Conservation (phyloP, 2,888 invertebrate species). For the Loripinus fragilis region DNA sequence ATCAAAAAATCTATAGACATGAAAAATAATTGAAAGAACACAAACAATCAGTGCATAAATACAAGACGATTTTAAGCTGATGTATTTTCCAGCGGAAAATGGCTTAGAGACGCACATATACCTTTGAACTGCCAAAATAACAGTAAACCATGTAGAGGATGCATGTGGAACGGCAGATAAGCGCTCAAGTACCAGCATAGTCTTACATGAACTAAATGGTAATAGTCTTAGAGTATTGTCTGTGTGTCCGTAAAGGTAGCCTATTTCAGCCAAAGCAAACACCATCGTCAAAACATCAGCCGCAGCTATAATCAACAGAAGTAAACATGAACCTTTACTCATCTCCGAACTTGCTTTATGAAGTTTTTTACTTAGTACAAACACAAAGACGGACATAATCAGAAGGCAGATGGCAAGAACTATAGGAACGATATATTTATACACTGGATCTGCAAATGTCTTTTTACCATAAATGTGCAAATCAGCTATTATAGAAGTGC, state of each 20-base stretch:
- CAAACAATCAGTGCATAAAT: background rate
- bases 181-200: background rate
- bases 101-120: background rate
- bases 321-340: slow-evolving; percentile 5
- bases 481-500: too few species aligned
- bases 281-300: background rate
- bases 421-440: background rate
- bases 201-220: background rate
- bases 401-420: background rate
- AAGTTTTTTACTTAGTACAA: background rate
- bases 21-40: background rate
- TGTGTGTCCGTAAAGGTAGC: background rate
- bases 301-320: background rate
- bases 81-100: background rate
- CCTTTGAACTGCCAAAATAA: background rate
- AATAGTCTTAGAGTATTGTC: background rate
- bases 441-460: background rate
- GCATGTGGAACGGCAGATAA: slow-evolving; percentile 1
- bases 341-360: background rate
- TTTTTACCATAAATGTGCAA: background rate
- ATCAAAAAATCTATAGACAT: slow-evolving; percentile 1
- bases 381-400: background rate
- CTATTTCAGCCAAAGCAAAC: background rate
- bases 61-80: background rate
- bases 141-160: slow-evolving; percentile 5